Conservation (phyloP, 2,888 invertebrate genomes). For the Cephus spinipes region DNA sequence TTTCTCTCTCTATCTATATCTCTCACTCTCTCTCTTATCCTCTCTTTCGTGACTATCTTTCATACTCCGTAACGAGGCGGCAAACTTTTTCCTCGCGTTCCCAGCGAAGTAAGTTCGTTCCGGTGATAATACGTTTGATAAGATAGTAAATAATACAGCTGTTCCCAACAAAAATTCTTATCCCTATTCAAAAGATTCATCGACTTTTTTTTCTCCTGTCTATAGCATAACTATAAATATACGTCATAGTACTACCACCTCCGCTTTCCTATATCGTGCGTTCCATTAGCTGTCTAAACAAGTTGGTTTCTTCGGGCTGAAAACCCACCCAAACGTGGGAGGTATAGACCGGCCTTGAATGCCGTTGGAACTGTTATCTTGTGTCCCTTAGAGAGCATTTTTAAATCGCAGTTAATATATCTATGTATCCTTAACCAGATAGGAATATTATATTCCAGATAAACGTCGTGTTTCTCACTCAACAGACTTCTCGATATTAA, state of each 20-base stretch:
- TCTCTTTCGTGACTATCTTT: not conserved
- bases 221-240: not conserved
- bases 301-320: slow-evolving; percentile 12
- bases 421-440: not conserved
- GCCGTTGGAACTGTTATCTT: not conserved
- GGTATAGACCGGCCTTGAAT: slow-evolving; percentile 1
- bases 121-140: slow-evolving; percentile 31
- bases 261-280: not conserved
- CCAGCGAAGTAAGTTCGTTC: slow-evolving; percentile 15
- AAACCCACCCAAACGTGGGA: not conserved
- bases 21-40: not conserved
- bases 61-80: not conserved
- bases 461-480: not conserved
- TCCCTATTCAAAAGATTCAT: not conserved
- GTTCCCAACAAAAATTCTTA: slow-evolving; percentile 13
- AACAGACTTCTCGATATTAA: not conserved
- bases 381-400: not conserved
- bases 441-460: not conserved
- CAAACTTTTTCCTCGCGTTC: slow-evolving; percentile 10
- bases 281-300: slow-evolving; percentile 34
- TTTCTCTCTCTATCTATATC: no score
- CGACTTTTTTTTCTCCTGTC: not conserved
- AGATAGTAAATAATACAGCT: slow-evolving; percentile 32
- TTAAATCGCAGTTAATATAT: not conserved
- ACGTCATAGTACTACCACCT: not conserved